phyloP scores from a whole-genome alignment of 2,113 vertebrate species.

The Formicarius rufipectus region DNA sequence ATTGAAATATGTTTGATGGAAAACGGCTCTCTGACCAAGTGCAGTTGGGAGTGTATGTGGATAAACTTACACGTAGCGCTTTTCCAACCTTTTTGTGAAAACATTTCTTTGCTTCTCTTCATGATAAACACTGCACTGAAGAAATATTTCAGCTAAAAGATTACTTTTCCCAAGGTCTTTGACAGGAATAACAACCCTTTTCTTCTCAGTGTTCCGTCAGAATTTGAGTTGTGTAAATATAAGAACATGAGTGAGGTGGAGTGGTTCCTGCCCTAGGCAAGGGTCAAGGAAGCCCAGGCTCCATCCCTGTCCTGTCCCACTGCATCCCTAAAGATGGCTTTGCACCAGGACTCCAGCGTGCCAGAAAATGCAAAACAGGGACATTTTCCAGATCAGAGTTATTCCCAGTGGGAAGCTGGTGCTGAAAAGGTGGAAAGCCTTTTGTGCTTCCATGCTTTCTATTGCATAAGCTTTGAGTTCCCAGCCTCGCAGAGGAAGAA shows the following conservation, averaged over 20 bases:
- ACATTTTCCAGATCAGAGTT: not conserved
- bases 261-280: not conserved
- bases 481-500: fast-evolving
- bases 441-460: not conserved
- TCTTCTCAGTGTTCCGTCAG: fast-evolving
- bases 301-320: not conserved
- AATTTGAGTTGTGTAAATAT: not conserved
- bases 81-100: not conserved
- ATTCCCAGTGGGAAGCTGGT: not conserved
- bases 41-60: not conserved
- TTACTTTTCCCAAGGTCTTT: not conserved
- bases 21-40: not conserved
- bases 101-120: not conserved
- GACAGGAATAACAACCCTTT: not conserved
- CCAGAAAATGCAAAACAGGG: not conserved
- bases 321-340: not conserved
- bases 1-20: not conserved
- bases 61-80: not conserved
- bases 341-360: not conserved
- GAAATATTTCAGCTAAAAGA: not conserved
- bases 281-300: not conserved
- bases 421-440: not conserved
- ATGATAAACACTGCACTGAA: not conserved
- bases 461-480: not conserved
- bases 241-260: fast-evolving